Evolutionary conservation across 2,888 invertebrate species (phyloP).

Genomic region (Dendrolimus pini): DNA sequence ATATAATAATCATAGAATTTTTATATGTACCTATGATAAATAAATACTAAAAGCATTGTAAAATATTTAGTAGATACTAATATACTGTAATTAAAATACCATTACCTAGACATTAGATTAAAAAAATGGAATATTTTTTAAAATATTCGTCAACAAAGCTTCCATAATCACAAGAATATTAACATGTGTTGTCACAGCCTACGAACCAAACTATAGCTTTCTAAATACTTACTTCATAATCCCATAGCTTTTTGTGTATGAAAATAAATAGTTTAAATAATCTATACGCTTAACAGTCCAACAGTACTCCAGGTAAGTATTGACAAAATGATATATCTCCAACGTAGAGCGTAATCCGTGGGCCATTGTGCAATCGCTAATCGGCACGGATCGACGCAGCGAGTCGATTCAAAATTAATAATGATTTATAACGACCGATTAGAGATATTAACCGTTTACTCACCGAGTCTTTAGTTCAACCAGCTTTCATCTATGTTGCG

Average conservation of each 20-base stretch:
- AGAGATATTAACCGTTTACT: constrained; percentile 54
- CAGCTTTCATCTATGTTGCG: background rate
- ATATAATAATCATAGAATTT: background rate
- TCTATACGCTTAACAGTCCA: too few species aligned
- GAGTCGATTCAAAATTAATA: constrained; percentile 65
- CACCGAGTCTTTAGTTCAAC: constrained; percentile 38
- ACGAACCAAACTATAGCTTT: too few species aligned
- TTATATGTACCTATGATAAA: background rate
- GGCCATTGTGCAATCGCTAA: constrained; percentile 72
- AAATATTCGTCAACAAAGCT: too few species aligned
- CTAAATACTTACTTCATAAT: too few species aligned
- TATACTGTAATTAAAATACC: too few species aligned
- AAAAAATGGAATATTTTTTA: too few species aligned
- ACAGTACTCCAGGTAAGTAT: constrained; percentile 58
- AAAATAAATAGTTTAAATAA: constrained; percentile 4
- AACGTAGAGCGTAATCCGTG: constrained; percentile 61
- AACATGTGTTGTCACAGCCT: too few species aligned
- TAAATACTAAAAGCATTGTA: too few species aligned
- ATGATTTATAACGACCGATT: constrained; percentile 73
- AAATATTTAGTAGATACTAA: too few species aligned
- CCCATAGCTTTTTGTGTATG: background rate
- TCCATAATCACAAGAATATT: too few species aligned
- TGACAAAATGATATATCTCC: constrained; percentile 73
- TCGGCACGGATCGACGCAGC: constrained; percentile 63
- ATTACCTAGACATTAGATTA: too few species aligned